Base-by-base conservation (phyloP, 2,113 vertebrate genomes). In the Equus przewalskii region DNA sequence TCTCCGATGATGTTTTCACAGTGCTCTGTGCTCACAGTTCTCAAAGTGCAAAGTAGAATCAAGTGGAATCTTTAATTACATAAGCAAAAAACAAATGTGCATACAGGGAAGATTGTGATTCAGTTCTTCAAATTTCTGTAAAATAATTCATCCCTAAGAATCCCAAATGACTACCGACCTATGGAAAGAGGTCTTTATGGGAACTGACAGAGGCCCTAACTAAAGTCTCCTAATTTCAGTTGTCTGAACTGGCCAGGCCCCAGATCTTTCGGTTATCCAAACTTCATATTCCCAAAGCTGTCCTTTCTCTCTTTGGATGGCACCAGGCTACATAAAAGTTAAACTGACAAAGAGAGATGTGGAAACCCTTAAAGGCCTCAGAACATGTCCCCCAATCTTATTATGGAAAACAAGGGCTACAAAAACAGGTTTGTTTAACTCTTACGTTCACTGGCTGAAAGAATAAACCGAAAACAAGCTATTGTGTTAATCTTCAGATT, bases 401-500 rank as follows among this genome's bases (percentile, higher is more conserved):
- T 97, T 97, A 98, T 5, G 58, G 82, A 98, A 98, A 98, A 98
- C 97, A 98, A 98, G 80, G 88, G 80, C 96, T 98, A 98, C 98
- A 98, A 98, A 98, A 98, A 96, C 97, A 98, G 98, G 97, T 98
- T 98, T 98, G 98, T 98, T 98, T 98, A 99, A 98, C 98, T 97
- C 97, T 98, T 91, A 96, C 92, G 96, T 98, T 98, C 98, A 98
- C 98, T 98, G 98, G 96, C 97, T 97, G 92, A 98, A 98, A 98
- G 98, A 98, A 98, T 98, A 98, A 98, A 99, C 98, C 91, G 90
- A 98, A 99, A 99, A 99, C 98, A 99, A 99, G 97, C 98, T 97
- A 98, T 98, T 98, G 98, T 98, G 98, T 98, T 99, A 98, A 98
- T 99, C 98, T 98, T 98, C 95, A 98, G 99, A 99, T 99, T 99